phyloP scores from a whole-genome alignment of 2,113 vertebrate species.

The Lamprotornis superbus region DNA sequence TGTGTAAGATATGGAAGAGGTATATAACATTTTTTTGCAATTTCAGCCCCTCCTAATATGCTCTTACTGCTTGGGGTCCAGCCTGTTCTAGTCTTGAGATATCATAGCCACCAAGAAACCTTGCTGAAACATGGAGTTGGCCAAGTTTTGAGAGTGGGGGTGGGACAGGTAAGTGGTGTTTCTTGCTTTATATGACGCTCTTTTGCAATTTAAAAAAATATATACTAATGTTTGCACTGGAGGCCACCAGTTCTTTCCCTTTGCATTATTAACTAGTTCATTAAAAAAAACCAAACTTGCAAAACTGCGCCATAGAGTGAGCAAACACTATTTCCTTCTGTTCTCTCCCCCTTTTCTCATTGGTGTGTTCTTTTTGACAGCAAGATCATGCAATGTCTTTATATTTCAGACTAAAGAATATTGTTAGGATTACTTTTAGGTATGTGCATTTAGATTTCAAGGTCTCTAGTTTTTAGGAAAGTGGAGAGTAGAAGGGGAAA shows the following conservation, averaged over 20 bases:
- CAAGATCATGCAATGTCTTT: background rate
- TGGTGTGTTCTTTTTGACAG: background rate
- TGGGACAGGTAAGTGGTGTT: conserved; percentile 61
- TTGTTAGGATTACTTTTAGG: background rate
- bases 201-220: conserved; percentile 55
- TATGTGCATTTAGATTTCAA: background rate
- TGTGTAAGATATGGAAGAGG: background rate
- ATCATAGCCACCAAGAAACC: conserved; percentile 5
- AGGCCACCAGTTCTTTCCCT: conserved; percentile 36
- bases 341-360: background rate
- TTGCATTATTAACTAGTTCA: background rate
- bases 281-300: conserved; percentile 6
- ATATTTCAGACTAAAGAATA: background rate
- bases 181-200: conserved; percentile 58
- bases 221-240: background rate
- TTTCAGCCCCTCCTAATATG: conserved; percentile 49
- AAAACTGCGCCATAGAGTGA: conserved; percentile 65
- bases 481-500: background rate
- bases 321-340: conserved; percentile 32
- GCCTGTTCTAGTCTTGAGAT: conserved; percentile 39
- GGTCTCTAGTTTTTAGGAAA: background rate
- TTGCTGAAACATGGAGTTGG: background rate
- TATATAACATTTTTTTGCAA: conserved; percentile 32
- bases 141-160: conserved; percentile 32
- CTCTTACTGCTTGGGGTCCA: conserved; percentile 46